These are phyloP conservation scores for Novumbra hubbsi DNA, from an alignment of 2,797 vertebrate species.

Conservation along the genomic window DNA sequence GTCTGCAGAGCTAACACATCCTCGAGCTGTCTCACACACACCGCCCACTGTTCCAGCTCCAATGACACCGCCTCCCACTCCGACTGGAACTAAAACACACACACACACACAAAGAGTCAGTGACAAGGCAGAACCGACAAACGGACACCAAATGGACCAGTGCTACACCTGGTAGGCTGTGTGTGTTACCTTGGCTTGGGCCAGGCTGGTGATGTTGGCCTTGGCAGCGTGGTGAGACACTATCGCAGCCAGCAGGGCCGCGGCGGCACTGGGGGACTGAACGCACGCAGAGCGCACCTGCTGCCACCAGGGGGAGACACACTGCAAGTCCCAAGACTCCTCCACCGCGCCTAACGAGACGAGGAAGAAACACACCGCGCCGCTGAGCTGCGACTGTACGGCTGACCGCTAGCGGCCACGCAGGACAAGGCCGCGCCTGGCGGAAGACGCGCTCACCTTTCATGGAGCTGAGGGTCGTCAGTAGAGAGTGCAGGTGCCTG, in stretches of 20 bases:
- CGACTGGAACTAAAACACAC: constrained; percentile 65
- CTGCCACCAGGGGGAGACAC: constrained; percentile 96
- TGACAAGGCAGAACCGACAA: background rate
- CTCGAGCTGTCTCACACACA: constrained; percentile 89
- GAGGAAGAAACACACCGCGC: background rate
- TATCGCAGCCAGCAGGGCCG: constrained; percentile 85
- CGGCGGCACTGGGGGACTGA: constrained; percentile 84
- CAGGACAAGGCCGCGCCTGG: too few relatives aligned
- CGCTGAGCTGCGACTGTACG: background rate
- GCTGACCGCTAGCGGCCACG: too few relatives aligned
- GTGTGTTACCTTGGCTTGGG: constrained; percentile 78
- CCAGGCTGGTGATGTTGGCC: constrained; percentile 74
- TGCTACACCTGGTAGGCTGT: background rate
- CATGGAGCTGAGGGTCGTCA: constrained; percentile 87
- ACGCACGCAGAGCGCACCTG: constrained; percentile 86
- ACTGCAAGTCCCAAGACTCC: constrained; percentile 90
- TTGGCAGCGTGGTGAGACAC: constrained; percentile 83
- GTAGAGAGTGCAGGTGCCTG: constrained; percentile 79
- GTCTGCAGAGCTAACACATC: constrained; percentile 93
- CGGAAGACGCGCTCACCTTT: constrained; percentile 68
- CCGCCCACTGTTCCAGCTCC: constrained; percentile 93
- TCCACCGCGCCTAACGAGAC: constrained; percentile 81
- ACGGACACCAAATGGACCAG: background rate
- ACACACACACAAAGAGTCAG: constrained; percentile 8
- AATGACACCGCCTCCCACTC: constrained; percentile 95